phyloP scores from a whole-genome alignment of 1,140 invertebrate species.

The Anoplophora glabripennis region DNA sequence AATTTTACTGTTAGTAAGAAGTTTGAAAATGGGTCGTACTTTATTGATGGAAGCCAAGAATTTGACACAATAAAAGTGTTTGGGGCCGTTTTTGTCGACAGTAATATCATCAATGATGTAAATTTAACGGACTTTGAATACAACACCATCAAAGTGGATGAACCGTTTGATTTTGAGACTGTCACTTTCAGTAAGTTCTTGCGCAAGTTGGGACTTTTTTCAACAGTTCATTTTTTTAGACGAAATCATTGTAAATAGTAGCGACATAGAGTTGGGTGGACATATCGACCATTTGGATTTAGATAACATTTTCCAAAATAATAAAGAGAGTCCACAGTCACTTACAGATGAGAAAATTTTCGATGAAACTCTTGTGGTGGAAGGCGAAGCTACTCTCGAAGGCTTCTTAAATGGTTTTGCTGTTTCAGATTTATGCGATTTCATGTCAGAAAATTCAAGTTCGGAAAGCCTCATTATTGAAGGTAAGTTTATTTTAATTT shows the following conservation, averaged over 20 bases:
- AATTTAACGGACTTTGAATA: slow-evolving; percentile 41
- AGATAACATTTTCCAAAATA: slow-evolving; percentile 31
- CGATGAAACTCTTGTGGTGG: slow-evolving; percentile 28
- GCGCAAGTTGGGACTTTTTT: slow-evolving; percentile 7
- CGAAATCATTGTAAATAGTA: not conserved
- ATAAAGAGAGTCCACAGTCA: not conserved
- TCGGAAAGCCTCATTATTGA: slow-evolving; percentile 25
- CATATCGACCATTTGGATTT: slow-evolving; percentile 42
- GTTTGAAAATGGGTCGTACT: slow-evolving; percentile 18
- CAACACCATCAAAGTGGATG: slow-evolving; percentile 48
- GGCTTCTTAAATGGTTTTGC: slow-evolving; percentile 30
- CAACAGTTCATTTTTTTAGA: slow-evolving; percentile 1
- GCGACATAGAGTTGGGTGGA: slow-evolving; percentile 26
- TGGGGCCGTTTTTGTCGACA: slow-evolving; percentile 34
- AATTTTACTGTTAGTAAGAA: slow-evolving; percentile 21
- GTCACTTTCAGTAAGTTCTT: slow-evolving; percentile 47
- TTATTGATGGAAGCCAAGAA: slow-evolving; percentile 37
- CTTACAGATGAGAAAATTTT: slow-evolving; percentile 34
- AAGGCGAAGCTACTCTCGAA: slow-evolving; percentile 27
- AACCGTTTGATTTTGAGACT: slow-evolving; percentile 39
- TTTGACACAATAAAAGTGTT: slow-evolving; percentile 44
- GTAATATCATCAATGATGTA: slow-evolving; percentile 45
- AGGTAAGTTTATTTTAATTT: slow-evolving; percentile 23
- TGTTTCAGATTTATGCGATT: slow-evolving; percentile 29
- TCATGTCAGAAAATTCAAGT: slow-evolving; percentile 14